These are phyloP conservation scores for Troglohyphantes excavatus DNA, from an alignment of 2,888 invertebrate genomes.

Conservation along the genomic window DNA sequence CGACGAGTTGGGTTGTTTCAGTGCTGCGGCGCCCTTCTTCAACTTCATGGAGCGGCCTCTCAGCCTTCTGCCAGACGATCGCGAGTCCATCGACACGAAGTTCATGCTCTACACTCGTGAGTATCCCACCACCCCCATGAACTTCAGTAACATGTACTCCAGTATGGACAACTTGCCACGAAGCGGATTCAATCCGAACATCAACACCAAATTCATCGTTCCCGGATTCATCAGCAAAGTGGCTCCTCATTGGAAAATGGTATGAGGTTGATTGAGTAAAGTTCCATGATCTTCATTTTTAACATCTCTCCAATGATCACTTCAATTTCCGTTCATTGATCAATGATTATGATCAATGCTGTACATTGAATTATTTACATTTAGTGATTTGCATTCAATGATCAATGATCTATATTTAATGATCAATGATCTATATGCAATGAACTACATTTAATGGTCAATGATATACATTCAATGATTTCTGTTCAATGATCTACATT, in stretches of 20 bases:
- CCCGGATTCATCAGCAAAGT: constrained; percentile 73
- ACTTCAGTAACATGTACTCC: constrained; percentile 31
- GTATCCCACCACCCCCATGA: neutral
- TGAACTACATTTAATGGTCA: no score
- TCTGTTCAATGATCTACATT: no score
- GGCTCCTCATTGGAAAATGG: constrained; percentile 69
- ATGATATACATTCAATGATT: no score
- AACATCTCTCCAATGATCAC: no score
- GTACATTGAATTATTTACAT: no score
- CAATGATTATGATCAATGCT: no score
- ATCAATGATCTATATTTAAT: no score
- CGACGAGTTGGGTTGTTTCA: constrained; percentile 78
- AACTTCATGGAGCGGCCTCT: constrained; percentile 75
- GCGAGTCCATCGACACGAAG: constrained; percentile 56
- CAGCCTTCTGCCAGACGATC: constrained; percentile 70
- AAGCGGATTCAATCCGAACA: constrained; percentile 12
- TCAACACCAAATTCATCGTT: constrained; percentile 72
- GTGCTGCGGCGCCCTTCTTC: constrained; percentile 68
- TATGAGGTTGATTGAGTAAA: no score
- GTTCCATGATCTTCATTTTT: no score
- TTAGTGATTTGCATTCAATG: no score
- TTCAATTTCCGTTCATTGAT: no score
- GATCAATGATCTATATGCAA: no score
- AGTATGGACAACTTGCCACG: neutral
- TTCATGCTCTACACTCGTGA: constrained; percentile 65